Base-by-base conservation (phyloP, 1,140 invertebrate genomes). In the Melanaphis sacchari region DNA sequence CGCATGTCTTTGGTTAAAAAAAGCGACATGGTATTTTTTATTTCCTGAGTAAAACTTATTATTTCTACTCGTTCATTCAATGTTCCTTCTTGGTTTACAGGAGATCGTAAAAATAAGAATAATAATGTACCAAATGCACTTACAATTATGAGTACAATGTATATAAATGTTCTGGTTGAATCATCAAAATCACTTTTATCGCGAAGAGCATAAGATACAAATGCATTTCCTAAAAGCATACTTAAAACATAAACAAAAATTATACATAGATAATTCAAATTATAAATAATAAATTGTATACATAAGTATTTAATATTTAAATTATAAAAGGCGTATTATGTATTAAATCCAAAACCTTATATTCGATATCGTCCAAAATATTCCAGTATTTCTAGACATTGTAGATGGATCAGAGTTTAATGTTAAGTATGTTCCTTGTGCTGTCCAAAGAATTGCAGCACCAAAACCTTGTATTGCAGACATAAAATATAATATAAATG, bases 361-460 rank as follows among this genome's bases (percentile, higher is more conserved):
- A 95, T 99, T 98, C 81, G 99, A 96, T 95, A 99, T 97, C 1
- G 98, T 98, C 99, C 99, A 99, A 95, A 99, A 99, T 38, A 99
- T 96, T 40, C 98, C 98, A 40, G 98, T 98, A 95, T 99, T 99
- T 94, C 98, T 96, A 6, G 98, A 97, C 94, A 99, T 99, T 0
- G 98, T 99, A 0, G 97, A 96, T 0, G 96, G 95, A 94, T 97
- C 97, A 93, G 98, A 99, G 96, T 99, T 99, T 9, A 98, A 96
- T 0, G 98, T 98, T 24, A 99, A 96, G 95, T 99, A 99, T 94
- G 98, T 98, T 24, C 99, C 99, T 95, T 99, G 99, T 2, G 97
- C 98, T 0, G 98, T 98, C 98, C 98, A 98, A 82, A 98, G 97
- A 52, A 98, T 96, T 21, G 98, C 98, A 7, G 98, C 98, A 87